These are phyloP conservation scores for Rhaphigaster nebulosa DNA, from an alignment of 2,888 invertebrate genomes.

Conservation along the genomic window DNA sequence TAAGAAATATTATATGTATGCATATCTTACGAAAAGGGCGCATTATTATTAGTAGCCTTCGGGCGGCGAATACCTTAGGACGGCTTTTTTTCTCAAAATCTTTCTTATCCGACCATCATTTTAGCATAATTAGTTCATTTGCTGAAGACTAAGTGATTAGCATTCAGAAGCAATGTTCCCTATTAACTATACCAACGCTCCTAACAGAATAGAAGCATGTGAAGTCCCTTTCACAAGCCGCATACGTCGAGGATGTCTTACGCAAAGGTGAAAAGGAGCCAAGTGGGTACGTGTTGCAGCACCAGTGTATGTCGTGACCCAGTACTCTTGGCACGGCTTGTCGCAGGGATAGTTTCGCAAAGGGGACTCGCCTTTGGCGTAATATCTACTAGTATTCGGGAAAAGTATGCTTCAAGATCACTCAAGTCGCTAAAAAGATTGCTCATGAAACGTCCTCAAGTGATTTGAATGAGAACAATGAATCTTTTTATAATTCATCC, in stretches of 20 bases:
- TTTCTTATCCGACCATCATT: no score
- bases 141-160: no score
- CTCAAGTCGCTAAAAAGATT: background rate
- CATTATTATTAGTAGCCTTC: no score
- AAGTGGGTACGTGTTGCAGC: conserved; percentile 26
- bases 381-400: conserved; percentile 17
- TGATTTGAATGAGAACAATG: background rate
- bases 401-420: background rate
- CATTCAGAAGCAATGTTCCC: background rate
- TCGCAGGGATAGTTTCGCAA: conserved; percentile 32
- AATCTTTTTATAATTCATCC: background rate
- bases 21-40: no score
- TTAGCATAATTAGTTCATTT: no score
- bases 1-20: no score
- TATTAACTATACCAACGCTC: background rate
- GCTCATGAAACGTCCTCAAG: background rate
- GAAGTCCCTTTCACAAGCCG: conserved; percentile 35
- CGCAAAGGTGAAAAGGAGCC: conserved; percentile 46
- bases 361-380: conserved; percentile 15
- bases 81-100: no score
- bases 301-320: conserved; percentile 13
- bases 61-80: no score
- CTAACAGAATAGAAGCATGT: background rate
- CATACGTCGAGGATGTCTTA: conserved; percentile 28
- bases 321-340: conserved; percentile 48